Percentiles rank a stretch among this genome's conserved stretches.
Evolutionary conservation across 2,113 vertebrate species (phyloP).

Genomic region (Promerops cafer): DNA sequence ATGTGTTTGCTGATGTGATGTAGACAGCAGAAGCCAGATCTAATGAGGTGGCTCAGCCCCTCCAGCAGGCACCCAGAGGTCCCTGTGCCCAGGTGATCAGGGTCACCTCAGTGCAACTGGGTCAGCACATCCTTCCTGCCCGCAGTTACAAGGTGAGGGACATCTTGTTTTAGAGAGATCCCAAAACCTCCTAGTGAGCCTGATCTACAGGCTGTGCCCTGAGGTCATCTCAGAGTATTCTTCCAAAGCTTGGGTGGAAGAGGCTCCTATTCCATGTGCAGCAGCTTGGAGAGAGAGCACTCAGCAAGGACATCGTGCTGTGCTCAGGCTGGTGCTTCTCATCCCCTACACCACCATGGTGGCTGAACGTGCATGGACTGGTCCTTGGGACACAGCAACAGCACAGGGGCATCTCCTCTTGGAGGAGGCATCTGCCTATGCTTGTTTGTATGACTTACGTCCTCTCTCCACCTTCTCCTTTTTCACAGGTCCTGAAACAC

Average conservation of each 20-base stretch:
- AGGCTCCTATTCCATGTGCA: background rate
- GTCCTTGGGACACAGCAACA: background rate
- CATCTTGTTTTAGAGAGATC: background rate
- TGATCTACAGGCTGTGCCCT: background rate
- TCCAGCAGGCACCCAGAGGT: background rate
- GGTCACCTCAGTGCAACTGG: background rate
- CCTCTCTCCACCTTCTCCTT: background rate
- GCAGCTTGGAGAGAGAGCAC: background rate
- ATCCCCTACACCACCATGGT: background rate
- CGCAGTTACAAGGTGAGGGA: background rate
- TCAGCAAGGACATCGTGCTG: accelerated
- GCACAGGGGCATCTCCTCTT: background rate
- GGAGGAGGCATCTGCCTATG: too few species aligned
- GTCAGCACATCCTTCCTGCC: accelerated
- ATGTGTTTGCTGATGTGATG: background rate
- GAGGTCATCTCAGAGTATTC: background rate
- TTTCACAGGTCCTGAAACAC: background rate
- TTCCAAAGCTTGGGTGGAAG: background rate
- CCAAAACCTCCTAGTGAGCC: accelerated
- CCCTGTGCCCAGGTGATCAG: background rate
- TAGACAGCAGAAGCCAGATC: background rate
- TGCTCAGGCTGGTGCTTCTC: background rate
- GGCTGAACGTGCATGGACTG: accelerated
- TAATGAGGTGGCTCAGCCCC: background rate
- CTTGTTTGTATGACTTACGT: background rate